phyloP scores from a whole-genome alignment of 2,113 vertebrate genomes.

The Arothron firmamentum region DNA sequence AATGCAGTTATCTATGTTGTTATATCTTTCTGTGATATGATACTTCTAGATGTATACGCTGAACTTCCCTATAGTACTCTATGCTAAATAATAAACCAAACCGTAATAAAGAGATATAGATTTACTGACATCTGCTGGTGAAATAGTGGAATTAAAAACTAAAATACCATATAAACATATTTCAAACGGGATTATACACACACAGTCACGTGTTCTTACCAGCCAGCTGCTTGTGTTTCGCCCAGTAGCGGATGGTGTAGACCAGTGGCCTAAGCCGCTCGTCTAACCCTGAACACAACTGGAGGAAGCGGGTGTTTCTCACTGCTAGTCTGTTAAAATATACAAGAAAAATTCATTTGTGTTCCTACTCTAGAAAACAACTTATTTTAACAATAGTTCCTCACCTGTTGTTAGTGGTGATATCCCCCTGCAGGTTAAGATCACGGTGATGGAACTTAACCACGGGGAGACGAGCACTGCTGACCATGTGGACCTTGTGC shows the following conservation, averaged over 20 bases:
- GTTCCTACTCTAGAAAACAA: no score
- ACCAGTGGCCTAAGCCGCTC: slow-evolving; percentile 81
- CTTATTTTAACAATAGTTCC: background rate
- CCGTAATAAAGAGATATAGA: background rate
- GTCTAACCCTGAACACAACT: slow-evolving; percentile 81
- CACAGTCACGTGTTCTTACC: slow-evolving; percentile 68
- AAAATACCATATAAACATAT: background rate
- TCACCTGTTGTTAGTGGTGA: slow-evolving; percentile 89
- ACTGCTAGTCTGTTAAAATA: slow-evolving; percentile 78
- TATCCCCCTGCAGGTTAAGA: slow-evolving; percentile 83
- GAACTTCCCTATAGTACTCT: no score
- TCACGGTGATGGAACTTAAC: slow-evolving; percentile 87
- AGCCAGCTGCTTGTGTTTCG: slow-evolving; percentile 82
- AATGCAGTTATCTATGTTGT: no score
- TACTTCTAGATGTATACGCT: no score
- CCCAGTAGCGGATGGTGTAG: slow-evolving; percentile 84
- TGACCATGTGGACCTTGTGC: slow-evolving; percentile 82
- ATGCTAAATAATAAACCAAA: no score
- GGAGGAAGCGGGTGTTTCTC: slow-evolving; percentile 87
- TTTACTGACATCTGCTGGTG: slow-evolving; percentile 57
- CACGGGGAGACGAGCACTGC: slow-evolving; percentile 83
- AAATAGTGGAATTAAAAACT: slow-evolving; percentile 7
- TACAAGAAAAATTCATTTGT: background rate
- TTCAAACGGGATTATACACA: background rate
- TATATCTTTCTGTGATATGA: no score